Evolutionary conservation across 2,113 vertebrate species (phyloP).

Genomic region (Silurus asotus): DNA sequence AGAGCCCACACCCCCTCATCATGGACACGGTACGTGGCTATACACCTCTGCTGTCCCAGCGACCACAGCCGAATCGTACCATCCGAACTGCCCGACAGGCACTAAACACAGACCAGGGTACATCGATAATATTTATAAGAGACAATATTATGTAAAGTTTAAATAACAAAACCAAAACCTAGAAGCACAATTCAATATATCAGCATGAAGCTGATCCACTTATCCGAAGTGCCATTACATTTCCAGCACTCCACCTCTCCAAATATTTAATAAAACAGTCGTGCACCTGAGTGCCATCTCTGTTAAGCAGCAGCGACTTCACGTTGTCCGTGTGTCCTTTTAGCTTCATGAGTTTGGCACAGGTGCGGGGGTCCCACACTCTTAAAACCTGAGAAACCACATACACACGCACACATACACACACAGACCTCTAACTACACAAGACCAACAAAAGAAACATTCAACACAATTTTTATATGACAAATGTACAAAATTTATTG

Average conservation of each 20-base stretch:
- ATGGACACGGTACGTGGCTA: conserved; percentile 94
- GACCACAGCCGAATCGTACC: conserved; percentile 97
- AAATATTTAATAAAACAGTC: not conserved
- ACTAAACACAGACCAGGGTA: conserved; percentile 71
- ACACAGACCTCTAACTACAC: not conserved
- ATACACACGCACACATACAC: not conserved
- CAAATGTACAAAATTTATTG: not conserved
- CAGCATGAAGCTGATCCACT: not conserved
- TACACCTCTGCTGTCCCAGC: conserved; percentile 94
- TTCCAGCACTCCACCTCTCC: not conserved
- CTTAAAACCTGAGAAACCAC: conserved; percentile 81
- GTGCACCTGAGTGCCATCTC: conserved; percentile 94
- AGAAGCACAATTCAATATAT: not conserved
- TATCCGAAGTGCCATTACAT: not conserved
- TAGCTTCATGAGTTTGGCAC: conserved; percentile 98
- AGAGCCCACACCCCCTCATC: conserved; percentile 98
- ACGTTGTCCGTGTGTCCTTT: conserved; percentile 98
- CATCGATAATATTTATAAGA: not conserved
- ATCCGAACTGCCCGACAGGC: conserved; percentile 96
- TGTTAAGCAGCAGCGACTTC: conserved; percentile 91
- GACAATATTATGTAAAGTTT: not conserved
- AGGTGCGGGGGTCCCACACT: conserved; percentile 97
- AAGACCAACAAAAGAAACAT: not conserved
- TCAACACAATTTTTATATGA: not conserved
- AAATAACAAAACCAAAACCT: not conserved